Percentiles rank a stretch among this genome's conserved stretches.
phyloP scores from a whole-genome alignment of 2,888 invertebrate genomes.

The Aradus depressus region DNA sequence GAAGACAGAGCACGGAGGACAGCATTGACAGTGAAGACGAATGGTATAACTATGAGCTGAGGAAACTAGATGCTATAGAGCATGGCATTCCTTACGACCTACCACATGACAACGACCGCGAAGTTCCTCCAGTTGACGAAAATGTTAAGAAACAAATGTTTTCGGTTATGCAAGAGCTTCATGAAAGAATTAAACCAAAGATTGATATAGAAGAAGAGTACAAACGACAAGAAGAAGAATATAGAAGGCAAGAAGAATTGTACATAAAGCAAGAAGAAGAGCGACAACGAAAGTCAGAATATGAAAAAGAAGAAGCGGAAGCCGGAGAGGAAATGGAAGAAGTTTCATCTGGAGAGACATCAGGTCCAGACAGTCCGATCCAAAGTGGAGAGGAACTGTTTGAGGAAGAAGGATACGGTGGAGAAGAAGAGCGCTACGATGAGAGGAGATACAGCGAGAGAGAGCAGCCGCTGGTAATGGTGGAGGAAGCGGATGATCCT shows the following conservation, averaged over 20 bases:
- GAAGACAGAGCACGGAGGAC: slow-evolving; percentile 83
- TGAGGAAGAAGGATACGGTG: slow-evolving; percentile 30
- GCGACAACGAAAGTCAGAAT: slow-evolving; percentile 21
- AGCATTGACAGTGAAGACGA: slow-evolving; percentile 89
- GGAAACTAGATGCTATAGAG: slow-evolving; percentile 78
- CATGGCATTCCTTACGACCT: slow-evolving; percentile 52
- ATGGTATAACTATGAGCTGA: slow-evolving; percentile 81
- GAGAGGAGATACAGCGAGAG: slow-evolving; percentile 21
- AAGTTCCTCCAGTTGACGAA: slow-evolving; percentile 45
- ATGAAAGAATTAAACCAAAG: slow-evolving; percentile 50
- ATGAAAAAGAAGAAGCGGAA: slow-evolving; percentile 31
- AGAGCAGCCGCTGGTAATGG: slow-evolving; percentile 32
- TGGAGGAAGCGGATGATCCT: slow-evolving; percentile 32
- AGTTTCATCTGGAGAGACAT: slow-evolving; percentile 73
- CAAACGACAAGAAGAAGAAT: slow-evolving; percentile 17
- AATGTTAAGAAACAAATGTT: slow-evolving; percentile 61
- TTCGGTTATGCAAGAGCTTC: slow-evolving; percentile 62
- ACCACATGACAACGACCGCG: slow-evolving; percentile 42
- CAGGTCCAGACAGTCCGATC: slow-evolving; percentile 75
- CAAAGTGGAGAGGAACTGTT: slow-evolving; percentile 41
- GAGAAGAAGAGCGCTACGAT: slow-evolving; percentile 34
- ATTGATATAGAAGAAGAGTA: slow-evolving; percentile 36
- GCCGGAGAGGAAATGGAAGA: slow-evolving; percentile 37
- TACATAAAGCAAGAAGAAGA: slow-evolving; percentile 29
- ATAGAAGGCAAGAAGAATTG: slow-evolving; percentile 18